These are phyloP conservation scores for Prorops nasuta DNA, from an alignment of 1,140 invertebrate species.

Conservation along the genomic window DNA sequence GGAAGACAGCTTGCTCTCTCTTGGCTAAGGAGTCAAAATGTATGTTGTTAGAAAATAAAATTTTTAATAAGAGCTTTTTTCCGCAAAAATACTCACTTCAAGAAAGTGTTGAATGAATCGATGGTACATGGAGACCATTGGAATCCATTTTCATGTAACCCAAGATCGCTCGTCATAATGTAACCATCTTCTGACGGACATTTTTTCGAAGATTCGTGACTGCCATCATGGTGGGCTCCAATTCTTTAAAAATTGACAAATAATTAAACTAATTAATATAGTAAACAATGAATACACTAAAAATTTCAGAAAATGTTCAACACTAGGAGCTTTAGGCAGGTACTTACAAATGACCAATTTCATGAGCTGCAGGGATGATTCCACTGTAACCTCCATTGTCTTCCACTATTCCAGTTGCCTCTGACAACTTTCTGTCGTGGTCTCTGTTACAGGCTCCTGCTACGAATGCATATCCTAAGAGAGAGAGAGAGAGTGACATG, in stretches of 20 bases:
- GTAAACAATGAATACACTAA: conserved; percentile 1
- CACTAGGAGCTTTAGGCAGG: no score
- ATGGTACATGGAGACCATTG: conserved; percentile 36
- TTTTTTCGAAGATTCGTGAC: conserved; percentile 3
- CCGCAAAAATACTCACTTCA: conserved; percentile 27
- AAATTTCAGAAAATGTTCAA: background rate
- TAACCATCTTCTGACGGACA: conserved; percentile 21
- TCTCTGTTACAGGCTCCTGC: conserved; percentile 33
- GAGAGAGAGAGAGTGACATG: background rate
- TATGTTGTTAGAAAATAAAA: no score
- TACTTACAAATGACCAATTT: conserved; percentile 46
- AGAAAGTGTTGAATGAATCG: conserved; percentile 22
- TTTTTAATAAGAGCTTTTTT: no score
- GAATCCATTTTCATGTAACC: conserved; percentile 27
- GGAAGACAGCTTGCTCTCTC: conserved; percentile 75
- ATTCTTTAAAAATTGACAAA: conserved; percentile 27
- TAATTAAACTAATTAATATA: background rate
- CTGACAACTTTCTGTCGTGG: conserved; percentile 17
- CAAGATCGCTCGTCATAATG: conserved; percentile 29
- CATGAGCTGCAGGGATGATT: conserved; percentile 43
- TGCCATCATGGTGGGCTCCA: conserved; percentile 34
- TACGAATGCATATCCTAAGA: conserved; percentile 37
- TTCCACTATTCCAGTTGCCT: conserved; percentile 40
- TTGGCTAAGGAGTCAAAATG: conserved; percentile 11
- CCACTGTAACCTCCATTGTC: conserved; percentile 46